These are phyloP conservation scores for Phyllostomus hastatus DNA, from an alignment of 2,113 vertebrate species.

Conservation along the genomic window DNA sequence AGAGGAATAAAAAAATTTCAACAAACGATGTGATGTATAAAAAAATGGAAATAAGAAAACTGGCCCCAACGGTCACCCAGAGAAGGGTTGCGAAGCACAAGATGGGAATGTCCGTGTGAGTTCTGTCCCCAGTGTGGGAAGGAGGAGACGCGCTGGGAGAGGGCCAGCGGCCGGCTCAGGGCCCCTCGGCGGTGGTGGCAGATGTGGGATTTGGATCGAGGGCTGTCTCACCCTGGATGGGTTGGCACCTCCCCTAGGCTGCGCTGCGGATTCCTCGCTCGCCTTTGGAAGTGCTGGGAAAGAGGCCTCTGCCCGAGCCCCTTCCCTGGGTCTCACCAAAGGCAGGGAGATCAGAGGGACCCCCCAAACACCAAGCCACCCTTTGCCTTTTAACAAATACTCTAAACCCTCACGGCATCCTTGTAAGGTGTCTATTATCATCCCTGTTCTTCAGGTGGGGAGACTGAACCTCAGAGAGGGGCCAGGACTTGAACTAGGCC, in stretches of 20 bases:
- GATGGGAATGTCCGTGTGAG: not conserved
- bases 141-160: not conserved
- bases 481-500: not conserved
- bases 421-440: not conserved
- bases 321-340: not conserved
- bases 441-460: not conserved
- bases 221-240: not conserved
- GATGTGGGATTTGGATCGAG: not conserved
- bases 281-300: not conserved
- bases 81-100: not conserved
- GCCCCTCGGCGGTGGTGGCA: not conserved
- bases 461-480: not conserved
- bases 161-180: not conserved
- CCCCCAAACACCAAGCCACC: not conserved
- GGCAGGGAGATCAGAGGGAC: not conserved
- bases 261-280: not conserved
- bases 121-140: not conserved
- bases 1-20: not conserved
- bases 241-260: not conserved
- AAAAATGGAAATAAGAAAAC: not conserved
- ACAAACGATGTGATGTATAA: not conserved
- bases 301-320: not conserved
- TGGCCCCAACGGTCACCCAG: fast-evolving
- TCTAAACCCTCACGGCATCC: not conserved
- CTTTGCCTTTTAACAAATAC: not conserved